Evolutionary conservation across 1,140 invertebrate genomes (phyloP), one percentile per base, ranked within the genome.

Genomic region (Phymastichus coffea): DNA sequence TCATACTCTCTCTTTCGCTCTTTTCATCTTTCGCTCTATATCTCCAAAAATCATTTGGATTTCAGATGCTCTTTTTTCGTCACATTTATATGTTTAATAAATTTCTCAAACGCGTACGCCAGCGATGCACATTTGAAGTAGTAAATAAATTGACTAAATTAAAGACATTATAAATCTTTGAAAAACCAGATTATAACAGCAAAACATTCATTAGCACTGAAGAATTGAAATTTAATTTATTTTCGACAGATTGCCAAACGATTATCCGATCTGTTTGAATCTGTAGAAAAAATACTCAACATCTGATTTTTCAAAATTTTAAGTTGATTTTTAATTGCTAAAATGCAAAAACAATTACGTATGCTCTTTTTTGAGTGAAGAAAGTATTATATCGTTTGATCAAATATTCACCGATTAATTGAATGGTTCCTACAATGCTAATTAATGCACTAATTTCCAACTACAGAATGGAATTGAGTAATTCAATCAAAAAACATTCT

Each of bases 281-380:
- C 6, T 33, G 12, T 33, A 7, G 28, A 33, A 33, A 33, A 12
- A 33, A 33, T 33, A 33, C 12, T 33, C 12, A 33, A 33, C 12
- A 12, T 37, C 57, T 57, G 60, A 57, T 62, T 62, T 62, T 62
- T 62, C 60, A 62, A 57, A 62, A 62, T 57, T 62, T 23, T 35
- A 25, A 51, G 41, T 52, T 41, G 20, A 62, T 57, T 62, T 23
- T 35, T 33, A 51, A 48, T 52, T 41, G 20, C 44, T 62, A 46
- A 62, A 57, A 62, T 57, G 53, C 60, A 57, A 57, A 62, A 62
- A 57, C 47, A 57, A 57, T 62, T 52, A 57, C 53, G 48, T 62
- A 57, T 62, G 60, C 47, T 62, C 54, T 62, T 62, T 28, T 22
- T 49, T 56, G 59, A 61, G 46, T 60, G 58, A 60, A 61, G 47